Evolutionary conservation across 92 coral and sea anemone species (phyloP), one percentile per base, ranked within the genome.

Genomic region (Bergia sp.): DNA sequence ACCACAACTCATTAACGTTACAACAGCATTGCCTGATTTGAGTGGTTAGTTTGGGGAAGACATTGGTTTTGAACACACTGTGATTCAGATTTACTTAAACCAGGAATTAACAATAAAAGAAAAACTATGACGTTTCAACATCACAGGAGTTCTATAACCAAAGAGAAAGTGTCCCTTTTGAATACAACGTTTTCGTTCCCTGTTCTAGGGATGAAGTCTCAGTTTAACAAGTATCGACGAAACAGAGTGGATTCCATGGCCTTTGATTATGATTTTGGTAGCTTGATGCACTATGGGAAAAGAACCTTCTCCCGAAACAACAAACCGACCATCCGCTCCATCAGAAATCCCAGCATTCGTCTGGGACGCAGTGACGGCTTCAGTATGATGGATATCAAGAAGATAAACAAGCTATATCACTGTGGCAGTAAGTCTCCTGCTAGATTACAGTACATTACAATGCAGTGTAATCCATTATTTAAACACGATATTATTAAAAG

Each of bases 231-330:
- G 88, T 95, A 95, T 90, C 92, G 93, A 80, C 90, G 86, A 45
- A 90, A 90, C 90, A 95, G 92, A 85, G 96, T 95, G 29, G 98
- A 95, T 21, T 92, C 93, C 47, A 93, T 95, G 89, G 98, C 90
- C 3, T 95, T 93, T 69, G 94, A 74, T 57, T 95, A 95, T 90
- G 98, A 95, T 77, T 95, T 90, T 81, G 94, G 89, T 47, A 95
- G 98, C 92, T 85, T 95, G 88, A 95, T 95, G 98, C 98, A 95
- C 79, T 95, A 95, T 73, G 96, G 98, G 82, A 93, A 87, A 88
- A 88, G 87, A 76, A 95, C 98, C 73, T 95, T 95, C 82, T 93
- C 96, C 10, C 92, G 87, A 82, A 95, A 95, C 87, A 92, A 93
- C 11, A 82, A 81, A 40, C 89, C 98, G 1, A 95, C 98, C 5